Evolutionary conservation across 2,797 vertebrate species (phyloP), one percentile per base, ranked within the genome.

Genomic region (Macropodus opercularis): DNA sequence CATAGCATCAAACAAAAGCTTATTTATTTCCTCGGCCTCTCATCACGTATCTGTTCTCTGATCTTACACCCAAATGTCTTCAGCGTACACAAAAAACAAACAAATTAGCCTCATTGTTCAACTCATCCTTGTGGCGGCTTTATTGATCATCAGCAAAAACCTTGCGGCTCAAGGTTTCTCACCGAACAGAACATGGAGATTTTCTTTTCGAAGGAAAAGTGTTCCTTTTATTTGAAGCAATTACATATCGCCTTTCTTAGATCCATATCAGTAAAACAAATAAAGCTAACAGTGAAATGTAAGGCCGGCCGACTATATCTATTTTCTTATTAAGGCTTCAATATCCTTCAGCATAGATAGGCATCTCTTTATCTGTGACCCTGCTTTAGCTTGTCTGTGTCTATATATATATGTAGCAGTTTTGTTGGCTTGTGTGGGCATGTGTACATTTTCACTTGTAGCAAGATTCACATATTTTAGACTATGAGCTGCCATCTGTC

Each of bases 311-410:
- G 72, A 82, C 77, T 84, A 76, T 89, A 86, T 88, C 75, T 86
- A 72, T 87, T 85, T 89, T 91, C 86, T 81, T 88, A 90, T 92
- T 91, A 87, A 87, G 87, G 68, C 84, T 91, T 88, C 89, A 91
- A 92, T 92, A 91, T 91, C 91, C 90, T 91, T 87, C 67, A 84
- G 84, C 72, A 73, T 53, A 1, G 90, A 91, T 91, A 89, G 42
- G 8, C 54, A 91, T 90, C 90, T 87, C 49, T 83, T 85, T 86
- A 83, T 89, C 82, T 81, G 83, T 91, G 90, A 91, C 87, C 86
- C 69, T 43, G 79, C 84, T 81, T 85, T 62, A 72, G 75, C 72
- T 75, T 72, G 72, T 81, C 55, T 78, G 46, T 51, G 64, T 67
- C 77, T 73, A 49, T 64, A 38, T 49, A 14, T 34, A 13, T 34